Conservation (phyloP, 1,140 invertebrate species). For the Sycophila sp. region DNA sequence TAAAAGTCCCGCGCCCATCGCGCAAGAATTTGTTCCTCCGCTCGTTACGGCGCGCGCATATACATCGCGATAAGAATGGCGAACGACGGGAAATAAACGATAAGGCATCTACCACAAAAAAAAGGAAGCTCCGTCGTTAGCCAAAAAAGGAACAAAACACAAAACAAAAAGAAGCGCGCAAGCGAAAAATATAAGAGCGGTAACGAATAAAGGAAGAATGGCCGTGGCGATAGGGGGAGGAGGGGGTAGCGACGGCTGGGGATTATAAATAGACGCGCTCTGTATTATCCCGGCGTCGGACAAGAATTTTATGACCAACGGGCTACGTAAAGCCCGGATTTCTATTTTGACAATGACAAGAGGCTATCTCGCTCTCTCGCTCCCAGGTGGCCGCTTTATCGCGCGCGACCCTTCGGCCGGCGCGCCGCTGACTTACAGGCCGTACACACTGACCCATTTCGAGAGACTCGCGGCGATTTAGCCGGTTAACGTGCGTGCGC, state of each 20-base stretch:
- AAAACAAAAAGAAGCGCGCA: neutral
- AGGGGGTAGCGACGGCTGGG: neutral
- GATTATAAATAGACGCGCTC: constrained; percentile 10
- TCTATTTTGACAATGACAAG: constrained; percentile 28
- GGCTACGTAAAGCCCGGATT: neutral
- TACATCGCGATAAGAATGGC: neutral
- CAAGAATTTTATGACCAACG: constrained; percentile 11
- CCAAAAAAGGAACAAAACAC: neutral
- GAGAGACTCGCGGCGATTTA: constrained; percentile 32
- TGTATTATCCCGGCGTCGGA: constrained; percentile 15
- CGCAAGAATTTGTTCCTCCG: neutral
- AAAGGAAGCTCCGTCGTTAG: too few species aligned
- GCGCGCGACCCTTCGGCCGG: constrained; percentile 18
- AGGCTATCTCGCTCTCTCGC: neutral
- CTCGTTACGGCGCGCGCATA: neutral
- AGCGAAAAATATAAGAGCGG: too few species aligned
- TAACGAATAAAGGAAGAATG: too few species aligned
- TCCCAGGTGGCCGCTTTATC: constrained; percentile 27
- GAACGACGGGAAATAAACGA: neutral
- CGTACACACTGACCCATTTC: constrained; percentile 37
- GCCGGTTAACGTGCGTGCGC: too few species aligned
- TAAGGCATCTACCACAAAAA: too few species aligned
- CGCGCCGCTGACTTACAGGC: neutral
- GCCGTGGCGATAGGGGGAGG: neutral
- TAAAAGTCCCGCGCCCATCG: too few species aligned